These are phyloP conservation scores for Cyprinella venusta DNA, from an alignment of 2,797 vertebrate species.

Conservation along the genomic window DNA sequence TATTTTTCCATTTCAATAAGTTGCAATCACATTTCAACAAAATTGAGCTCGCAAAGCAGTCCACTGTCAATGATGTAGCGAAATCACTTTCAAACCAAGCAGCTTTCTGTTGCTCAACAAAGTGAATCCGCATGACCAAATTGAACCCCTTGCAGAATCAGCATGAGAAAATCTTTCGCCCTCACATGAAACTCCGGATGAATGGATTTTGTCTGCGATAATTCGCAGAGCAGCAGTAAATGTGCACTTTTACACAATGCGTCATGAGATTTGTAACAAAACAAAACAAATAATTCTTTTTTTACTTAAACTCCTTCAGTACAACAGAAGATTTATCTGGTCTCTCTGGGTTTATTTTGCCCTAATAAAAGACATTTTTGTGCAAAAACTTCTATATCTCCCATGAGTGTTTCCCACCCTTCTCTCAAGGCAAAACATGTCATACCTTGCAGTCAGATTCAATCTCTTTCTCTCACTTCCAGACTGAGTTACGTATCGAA, in stretches of 20 bases:
- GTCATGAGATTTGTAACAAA: not conserved
- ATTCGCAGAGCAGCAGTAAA: not conserved
- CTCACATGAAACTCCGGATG: not conserved
- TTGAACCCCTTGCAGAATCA: not conserved
- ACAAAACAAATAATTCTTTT: not conserved
- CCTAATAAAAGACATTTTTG: not conserved
- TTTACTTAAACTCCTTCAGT: not conserved
- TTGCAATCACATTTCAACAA: not conserved
- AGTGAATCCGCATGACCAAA: not conserved
- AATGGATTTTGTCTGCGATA: not conserved
- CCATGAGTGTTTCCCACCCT: not conserved
- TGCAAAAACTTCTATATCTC: not conserved
- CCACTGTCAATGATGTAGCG: not conserved
- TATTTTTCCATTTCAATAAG: not conserved
- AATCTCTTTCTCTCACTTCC: not conserved
- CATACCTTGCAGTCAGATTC: slow-evolving; percentile 8
- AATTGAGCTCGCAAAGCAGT: fast-evolving
- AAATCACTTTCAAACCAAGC: not conserved
- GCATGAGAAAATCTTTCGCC: not conserved
- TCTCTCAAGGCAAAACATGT: not conserved
- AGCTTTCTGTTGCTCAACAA: not conserved
- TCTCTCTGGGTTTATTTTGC: not conserved
- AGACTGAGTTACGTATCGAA: not conserved
- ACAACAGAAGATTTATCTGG: not conserved
- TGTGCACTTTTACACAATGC: not conserved